Evolutionary conservation across 1,140 invertebrate genomes (phyloP), one percentile per base, ranked within the genome.

Genomic region (Hormaphis cornu): DNA sequence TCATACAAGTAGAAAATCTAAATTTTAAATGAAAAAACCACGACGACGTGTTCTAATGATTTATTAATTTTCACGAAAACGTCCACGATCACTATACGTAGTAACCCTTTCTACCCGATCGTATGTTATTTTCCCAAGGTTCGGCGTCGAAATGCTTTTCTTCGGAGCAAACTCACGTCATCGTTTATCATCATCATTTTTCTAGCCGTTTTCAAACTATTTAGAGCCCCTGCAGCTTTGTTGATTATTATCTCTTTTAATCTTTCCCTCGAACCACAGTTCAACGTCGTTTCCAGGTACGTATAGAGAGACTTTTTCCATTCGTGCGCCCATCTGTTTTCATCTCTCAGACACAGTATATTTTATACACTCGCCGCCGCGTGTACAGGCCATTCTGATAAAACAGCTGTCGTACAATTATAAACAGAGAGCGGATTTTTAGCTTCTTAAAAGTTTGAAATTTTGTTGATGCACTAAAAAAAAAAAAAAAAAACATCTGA

Each of bases 161-260:
- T 58, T 9, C n/a, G 35, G 1, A 24, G 7, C 7, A 7, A 1
- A 33, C 6, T 24, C 3, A 10, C 30, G 28, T 63, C 44, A 14
- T 66, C 44, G 35, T 66, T 48, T 35, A 50, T 66, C 28, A 66
- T 50, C 61, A 50, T 66, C 44, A 66, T 66, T 48, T 50, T 33
- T 50, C 14, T 6, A 30, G 28, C 10, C n/a, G 12, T 66, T 66
- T 66, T 46, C 44, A n/a, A 66, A 33, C 44, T 50, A 14, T 66
- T 35, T 20, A 33, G 5, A 1, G 12, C n/a, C n/a, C n/a, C 2
- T 56, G 24, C 3, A 9, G 14, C 22, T 30, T 46, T 20, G 24
- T 46, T 63, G 40, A n/a, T n/a, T n/a, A 63, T 46, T 63, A 63
- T 63, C 26, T 48, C 28, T 46, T 66, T 16, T 12, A 28, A 22